Evolutionary conservation across 92 coral and sea anemone genomes (phyloP).

Genomic region (Metridium senile): DNA sequence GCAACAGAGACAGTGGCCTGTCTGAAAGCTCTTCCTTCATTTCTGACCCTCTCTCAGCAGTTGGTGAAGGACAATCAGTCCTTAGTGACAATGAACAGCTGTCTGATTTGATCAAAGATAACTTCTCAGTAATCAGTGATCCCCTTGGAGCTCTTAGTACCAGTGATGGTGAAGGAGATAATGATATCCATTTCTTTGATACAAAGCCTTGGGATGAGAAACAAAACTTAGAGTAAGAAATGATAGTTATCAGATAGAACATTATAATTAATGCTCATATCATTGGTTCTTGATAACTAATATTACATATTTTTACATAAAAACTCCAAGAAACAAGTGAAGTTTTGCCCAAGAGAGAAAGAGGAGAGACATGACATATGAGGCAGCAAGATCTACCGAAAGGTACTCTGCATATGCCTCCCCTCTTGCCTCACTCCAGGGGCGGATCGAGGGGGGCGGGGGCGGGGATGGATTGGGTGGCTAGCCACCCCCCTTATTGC

Average conservation of each 20-base stretch:
- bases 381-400: too few relatives aligned
- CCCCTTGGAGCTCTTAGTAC: slow-evolving; percentile 32
- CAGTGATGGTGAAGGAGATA: slow-evolving; percentile 31
- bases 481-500: too few relatives aligned
- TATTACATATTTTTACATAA: too few relatives aligned
- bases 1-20: slow-evolving; percentile 49
- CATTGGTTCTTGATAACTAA: too few relatives aligned
- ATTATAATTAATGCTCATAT: background rate
- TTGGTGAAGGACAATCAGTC: slow-evolving; percentile 19
- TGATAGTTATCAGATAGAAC: background rate
- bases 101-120: slow-evolving; percentile 7
- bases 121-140: slow-evolving; percentile 27
- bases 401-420: too few relatives aligned
- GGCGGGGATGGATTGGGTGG: too few relatives aligned
- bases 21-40: slow-evolving; percentile 42
- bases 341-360: too few relatives aligned
- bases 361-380: too few relatives aligned
- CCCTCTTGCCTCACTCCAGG: too few relatives aligned
- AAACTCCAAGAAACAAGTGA: too few relatives aligned
- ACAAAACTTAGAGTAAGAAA: slow-evolving; percentile 36
- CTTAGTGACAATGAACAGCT: slow-evolving; percentile 16
- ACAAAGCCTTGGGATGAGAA: slow-evolving; percentile 40
- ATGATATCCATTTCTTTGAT: slow-evolving; percentile 19
- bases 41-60: slow-evolving; percentile 29
- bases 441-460: too few relatives aligned